phyloP scores from a whole-genome alignment of 1,140 invertebrate species.

The Drosophila tsacasi region DNA sequence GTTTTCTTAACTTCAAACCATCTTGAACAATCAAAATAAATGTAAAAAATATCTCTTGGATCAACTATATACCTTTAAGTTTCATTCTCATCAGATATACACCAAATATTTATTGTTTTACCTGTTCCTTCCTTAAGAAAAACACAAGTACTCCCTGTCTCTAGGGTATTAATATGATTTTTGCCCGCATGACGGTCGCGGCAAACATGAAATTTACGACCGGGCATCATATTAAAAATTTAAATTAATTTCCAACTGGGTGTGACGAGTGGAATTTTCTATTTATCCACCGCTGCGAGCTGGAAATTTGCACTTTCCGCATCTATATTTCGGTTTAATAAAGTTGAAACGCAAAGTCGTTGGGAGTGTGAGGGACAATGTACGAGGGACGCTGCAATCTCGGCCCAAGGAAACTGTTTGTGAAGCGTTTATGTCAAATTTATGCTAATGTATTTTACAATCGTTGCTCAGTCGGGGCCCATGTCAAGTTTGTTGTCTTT shows the following conservation, averaged over 20 bases:
- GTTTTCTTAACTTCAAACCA: neutral
- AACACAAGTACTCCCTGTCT: neutral
- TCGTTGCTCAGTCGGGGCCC: conserved; percentile 55
- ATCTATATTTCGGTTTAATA: conserved; percentile 67
- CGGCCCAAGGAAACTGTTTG: conserved; percentile 60
- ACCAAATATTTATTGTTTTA: neutral
- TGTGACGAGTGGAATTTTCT: conserved; percentile 45
- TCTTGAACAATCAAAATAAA: neutral
- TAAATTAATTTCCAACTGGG: conserved; percentile 75
- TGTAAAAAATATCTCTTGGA: neutral
- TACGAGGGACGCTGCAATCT: conserved; percentile 46
- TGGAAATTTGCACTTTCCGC: conserved; percentile 55
- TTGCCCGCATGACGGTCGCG: conserved; percentile 16
- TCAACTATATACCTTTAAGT: neutral
- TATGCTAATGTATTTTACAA: conserved; percentile 84
- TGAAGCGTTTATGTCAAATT: conserved; percentile 85
- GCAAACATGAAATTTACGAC: conserved; percentile 64
- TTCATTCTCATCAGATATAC: too few relatives aligned
- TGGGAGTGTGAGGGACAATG: neutral
- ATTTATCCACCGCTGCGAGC: conserved; percentile 63
- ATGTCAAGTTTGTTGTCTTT: conserved; percentile 70
- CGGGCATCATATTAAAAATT: conserved; percentile 71
- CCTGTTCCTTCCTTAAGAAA: neutral
- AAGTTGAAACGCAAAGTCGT: conserved; percentile 76
- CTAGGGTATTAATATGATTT: conserved; percentile 32